phyloP scores from a whole-genome alignment of 2,888 invertebrate species.

The Drosophila fulvimacula region DNA sequence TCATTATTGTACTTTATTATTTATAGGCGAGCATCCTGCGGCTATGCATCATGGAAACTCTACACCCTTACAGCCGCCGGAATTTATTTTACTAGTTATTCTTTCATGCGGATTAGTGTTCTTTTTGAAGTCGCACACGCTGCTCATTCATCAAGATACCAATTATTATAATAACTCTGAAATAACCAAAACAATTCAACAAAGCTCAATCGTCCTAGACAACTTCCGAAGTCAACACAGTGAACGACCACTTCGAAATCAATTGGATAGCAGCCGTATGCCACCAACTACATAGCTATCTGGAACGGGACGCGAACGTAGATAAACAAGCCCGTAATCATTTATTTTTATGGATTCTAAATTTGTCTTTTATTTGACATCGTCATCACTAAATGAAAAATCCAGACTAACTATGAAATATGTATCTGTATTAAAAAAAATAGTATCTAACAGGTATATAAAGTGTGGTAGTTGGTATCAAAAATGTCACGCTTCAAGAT shows the following conservation, averaged over 20 bases:
- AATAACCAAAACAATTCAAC: slow-evolving; percentile 6
- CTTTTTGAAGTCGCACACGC: slow-evolving; percentile 54
- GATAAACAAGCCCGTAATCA: not conserved
- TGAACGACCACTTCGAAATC: not conserved
- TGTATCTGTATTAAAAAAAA: slow-evolving; percentile 38
- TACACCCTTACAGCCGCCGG: slow-evolving; percentile 72
- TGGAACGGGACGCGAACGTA: slow-evolving; percentile 3
- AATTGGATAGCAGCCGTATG: not conserved
- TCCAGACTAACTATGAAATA: slow-evolving; percentile 11
- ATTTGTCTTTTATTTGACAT: slow-evolving; percentile 29
- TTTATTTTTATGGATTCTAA: slow-evolving; percentile 12
- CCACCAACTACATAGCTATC: slow-evolving; percentile 59
- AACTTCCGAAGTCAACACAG: slow-evolving; percentile 8
- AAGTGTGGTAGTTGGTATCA: slow-evolving; percentile 6
- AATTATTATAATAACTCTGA: slow-evolving; percentile 1
- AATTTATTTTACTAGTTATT: slow-evolving; percentile 70
- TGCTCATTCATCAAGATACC: slow-evolving; percentile 1
- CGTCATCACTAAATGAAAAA: not conserved
- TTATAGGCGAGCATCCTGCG: slow-evolving; percentile 92
- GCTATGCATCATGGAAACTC: slow-evolving; percentile 91
- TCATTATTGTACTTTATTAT: not conserved
- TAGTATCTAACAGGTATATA: not conserved
- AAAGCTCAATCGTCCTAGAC: not conserved
- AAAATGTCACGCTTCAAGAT: not conserved
- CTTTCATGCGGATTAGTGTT: slow-evolving; percentile 69